Percentiles rank a stretch among this genome's conserved stretches.
Conservation (phyloP, 2,113 vertebrate genomes). For the Hippocampus zosterae region DNA sequence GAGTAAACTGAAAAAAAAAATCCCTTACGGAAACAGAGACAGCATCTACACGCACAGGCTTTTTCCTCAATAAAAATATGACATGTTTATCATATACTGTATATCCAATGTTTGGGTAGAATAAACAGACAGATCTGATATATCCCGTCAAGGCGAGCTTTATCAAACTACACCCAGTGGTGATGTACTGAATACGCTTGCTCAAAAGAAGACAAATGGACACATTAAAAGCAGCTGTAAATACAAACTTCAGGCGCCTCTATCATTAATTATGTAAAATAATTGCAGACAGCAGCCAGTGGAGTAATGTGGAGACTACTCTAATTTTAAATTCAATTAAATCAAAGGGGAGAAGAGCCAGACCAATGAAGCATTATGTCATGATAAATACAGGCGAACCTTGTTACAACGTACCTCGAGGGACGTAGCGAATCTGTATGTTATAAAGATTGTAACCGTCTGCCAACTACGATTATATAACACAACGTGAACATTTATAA, state of each 20-base stretch:
- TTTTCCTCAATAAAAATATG: not conserved
- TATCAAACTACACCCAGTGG: not conserved
- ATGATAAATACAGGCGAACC: no score
- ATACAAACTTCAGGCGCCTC: no score
- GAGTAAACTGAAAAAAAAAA: not conserved
- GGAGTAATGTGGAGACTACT: not conserved
- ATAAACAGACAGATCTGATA: not conserved
- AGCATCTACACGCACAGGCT: not conserved
- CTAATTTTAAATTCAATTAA: not conserved
- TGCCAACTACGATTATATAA: no score
- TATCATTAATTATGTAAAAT: no score
- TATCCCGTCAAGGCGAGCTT: not conserved
- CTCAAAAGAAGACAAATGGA: no score
- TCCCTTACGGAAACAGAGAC: not conserved
- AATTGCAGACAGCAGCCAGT: not conserved
- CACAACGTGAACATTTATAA: no score
- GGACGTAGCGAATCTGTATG: no score
- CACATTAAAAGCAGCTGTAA: no score
- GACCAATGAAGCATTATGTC: no score
- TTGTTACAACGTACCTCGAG: no score
- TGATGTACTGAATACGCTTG: not conserved
- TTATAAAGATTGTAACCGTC: no score
- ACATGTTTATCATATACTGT: not conserved
- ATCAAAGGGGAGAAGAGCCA: no score
- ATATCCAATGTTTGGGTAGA: not conserved